Conservation (phyloP, 37 sponge, comb jelly and placozoan genomes). For the Crambe crambe region DNA sequence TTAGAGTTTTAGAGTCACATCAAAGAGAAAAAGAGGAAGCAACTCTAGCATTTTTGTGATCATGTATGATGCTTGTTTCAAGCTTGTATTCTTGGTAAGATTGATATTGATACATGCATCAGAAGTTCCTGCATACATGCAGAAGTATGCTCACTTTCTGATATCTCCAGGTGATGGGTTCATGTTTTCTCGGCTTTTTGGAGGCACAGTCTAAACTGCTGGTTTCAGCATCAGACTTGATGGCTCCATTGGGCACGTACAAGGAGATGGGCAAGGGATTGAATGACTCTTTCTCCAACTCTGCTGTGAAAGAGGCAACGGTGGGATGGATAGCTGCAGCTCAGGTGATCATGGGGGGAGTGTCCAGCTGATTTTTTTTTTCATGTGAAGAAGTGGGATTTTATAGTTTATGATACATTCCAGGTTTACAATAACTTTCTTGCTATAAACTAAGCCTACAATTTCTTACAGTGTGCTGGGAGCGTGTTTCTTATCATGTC, state of each 20-base stretch:
- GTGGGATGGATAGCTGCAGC: slow-evolving; percentile 77
- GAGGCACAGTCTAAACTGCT: slow-evolving; percentile 54
- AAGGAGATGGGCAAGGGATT: slow-evolving; percentile 54
- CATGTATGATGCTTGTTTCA: not conserved
- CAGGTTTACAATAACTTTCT: too few relatives aligned
- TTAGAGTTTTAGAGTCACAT: too few relatives aligned
- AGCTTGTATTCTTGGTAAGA: not conserved
- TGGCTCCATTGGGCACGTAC: slow-evolving; percentile 62
- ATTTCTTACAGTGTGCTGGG: too few relatives aligned
- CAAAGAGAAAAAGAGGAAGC: too few relatives aligned
- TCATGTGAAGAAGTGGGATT: too few relatives aligned
- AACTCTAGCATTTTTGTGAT: too few relatives aligned
- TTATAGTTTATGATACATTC: too few relatives aligned
- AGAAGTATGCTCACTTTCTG: too few relatives aligned
- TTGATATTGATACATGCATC: not conserved
- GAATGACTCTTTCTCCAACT: slow-evolving; percentile 18
- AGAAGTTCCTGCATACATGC: too few relatives aligned
- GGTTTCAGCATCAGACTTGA: slow-evolving; percentile 38
- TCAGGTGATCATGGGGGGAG: slow-evolving; percentile 50
- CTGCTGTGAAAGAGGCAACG: slow-evolving; percentile 50
- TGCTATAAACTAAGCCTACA: too few relatives aligned
- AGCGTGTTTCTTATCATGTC: too few relatives aligned
- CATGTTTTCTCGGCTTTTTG: slow-evolving; percentile 59
- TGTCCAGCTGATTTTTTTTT: too few relatives aligned
- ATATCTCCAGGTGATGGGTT: slow-evolving; percentile 77